These are phyloP conservation scores for Epinotia bilunana DNA, from an alignment of 2,888 invertebrate genomes.

Conservation along the genomic window DNA sequence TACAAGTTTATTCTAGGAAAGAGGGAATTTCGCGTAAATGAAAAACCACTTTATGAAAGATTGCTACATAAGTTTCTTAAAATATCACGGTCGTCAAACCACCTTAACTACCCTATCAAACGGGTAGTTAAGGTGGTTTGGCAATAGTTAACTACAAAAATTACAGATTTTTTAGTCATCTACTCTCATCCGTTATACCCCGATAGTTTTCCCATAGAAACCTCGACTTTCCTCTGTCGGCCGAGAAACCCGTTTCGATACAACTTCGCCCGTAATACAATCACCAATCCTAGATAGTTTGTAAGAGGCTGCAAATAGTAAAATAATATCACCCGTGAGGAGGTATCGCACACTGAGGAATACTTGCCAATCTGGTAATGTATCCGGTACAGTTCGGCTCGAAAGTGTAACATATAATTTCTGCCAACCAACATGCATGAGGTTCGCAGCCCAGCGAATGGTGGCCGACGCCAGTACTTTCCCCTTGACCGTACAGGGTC, in stretches of 20 bases:
- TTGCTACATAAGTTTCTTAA: not conserved
- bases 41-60: no score
- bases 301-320: slow-evolving; percentile 30
- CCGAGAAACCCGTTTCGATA: slow-evolving; percentile 3
- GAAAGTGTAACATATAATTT: slow-evolving; percentile 9
- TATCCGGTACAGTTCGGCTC: slow-evolving; percentile 25
- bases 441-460: not conserved
- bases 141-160: no score
- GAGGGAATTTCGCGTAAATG: no score
- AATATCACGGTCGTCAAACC: no score
- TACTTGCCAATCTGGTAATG: slow-evolving; percentile 43
- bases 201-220: not conserved
- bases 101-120: no score
- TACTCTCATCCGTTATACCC: no score
- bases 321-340: slow-evolving; percentile 30
- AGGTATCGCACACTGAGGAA: slow-evolving; percentile 25
- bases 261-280: slow-evolving; percentile 27
- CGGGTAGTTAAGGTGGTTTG: no score
- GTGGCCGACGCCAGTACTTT: no score
- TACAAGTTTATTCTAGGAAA: no score
- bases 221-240: not conserved
- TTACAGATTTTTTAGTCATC: no score
- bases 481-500: no score
- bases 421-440: not conserved
- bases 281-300: slow-evolving; percentile 22